Percentiles rank a stretch among this genome's conserved stretches.
Evolutionary conservation across 2,888 invertebrate genomes (phyloP).

Genomic region (Rhorus exstirpatorius): DNA sequence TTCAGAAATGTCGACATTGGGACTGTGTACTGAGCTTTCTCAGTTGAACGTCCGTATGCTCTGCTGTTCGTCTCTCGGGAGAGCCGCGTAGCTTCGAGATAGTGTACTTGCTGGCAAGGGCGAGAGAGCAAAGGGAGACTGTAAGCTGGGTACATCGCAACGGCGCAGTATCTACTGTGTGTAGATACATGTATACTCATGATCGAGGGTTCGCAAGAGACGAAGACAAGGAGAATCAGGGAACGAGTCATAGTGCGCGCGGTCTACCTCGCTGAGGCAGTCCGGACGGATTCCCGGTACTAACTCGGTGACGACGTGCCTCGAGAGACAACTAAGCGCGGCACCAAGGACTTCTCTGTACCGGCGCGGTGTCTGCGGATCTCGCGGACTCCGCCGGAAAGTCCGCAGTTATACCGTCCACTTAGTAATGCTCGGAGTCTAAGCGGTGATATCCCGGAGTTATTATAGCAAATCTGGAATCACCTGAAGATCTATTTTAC

Average conservation of each 20-base stretch:
- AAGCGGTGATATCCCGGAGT: conserved; percentile 47
- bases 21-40: conserved; percentile 41
- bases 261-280: conserved; percentile 74
- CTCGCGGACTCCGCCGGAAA: conserved; percentile 45
- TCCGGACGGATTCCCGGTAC: conserved; percentile 83
- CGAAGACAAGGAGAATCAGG: conserved; percentile 77
- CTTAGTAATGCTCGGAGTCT: conserved; percentile 47
- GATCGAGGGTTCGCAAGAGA: conserved; percentile 58
- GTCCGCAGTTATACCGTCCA: conserved; percentile 50
- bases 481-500: conserved; percentile 30
- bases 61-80: conserved; percentile 76
- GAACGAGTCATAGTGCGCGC: conserved; percentile 78
- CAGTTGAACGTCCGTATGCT: conserved; percentile 38
- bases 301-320: conserved; percentile 82
- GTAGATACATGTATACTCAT: conserved; percentile 8
- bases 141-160: conserved; percentile 47
- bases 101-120: conserved; percentile 69
- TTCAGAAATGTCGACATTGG: conserved; percentile 82
- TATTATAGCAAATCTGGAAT: conserved; percentile 65
- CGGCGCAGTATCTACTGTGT: conserved; percentile 40
- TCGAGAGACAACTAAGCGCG: conserved; percentile 84
- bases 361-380: conserved; percentile 58
- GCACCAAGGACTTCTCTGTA: conserved; percentile 73
- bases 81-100: conserved; percentile 71
- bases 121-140: conserved; percentile 72